Evolutionary conservation across 1,140 invertebrate species (phyloP), one percentile per base, ranked within the genome.

Genomic region (Drosophila navojoa): DNA sequence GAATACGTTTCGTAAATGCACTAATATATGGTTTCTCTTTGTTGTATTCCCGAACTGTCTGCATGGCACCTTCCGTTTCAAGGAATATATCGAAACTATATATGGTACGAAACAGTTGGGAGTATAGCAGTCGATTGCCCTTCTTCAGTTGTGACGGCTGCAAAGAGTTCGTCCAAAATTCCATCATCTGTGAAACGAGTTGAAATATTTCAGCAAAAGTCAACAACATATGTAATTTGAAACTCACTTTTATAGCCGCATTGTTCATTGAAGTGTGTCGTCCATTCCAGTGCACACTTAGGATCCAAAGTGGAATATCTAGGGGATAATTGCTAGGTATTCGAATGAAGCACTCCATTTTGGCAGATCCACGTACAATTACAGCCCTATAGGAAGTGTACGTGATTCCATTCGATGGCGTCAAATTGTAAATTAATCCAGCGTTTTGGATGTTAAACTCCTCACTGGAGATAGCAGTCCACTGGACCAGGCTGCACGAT

Each of bases 1-100:
- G 90, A 58, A 81, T 84, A 7, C 90, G 79, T 44, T 91, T 91
- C 5, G 90, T 64, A 13, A 90, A 91, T 5, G 90, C 67, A 49
- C 71, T 84, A 55, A 90, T 90, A 35, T 87, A 91, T 1, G 81
- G 86, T 25, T 91, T 91, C 9, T 91, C 90, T 44, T 91, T 90
- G 49, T 62, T 77, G 61, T 91, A 97, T 80, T 96, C 95, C 15
- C 93, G 91, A 10, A 94, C 94, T 22, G 94, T 93, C 42, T 92
- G 86, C 61, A 90, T 90, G 35, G 93, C 81, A 66, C 93, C 81
- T 77, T 93, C 94, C 0, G 97, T 96, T 92, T 98, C 97, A 29
- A 98, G 92, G 75, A 96, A 96, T 63, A 98, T 95, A 92, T 99
- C 98, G 71, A 98, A 95, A 91, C 96, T 97, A 50, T 95, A 95